Conservation (phyloP, 2,797 vertebrate species). For the Ciconia nigra region DNA sequence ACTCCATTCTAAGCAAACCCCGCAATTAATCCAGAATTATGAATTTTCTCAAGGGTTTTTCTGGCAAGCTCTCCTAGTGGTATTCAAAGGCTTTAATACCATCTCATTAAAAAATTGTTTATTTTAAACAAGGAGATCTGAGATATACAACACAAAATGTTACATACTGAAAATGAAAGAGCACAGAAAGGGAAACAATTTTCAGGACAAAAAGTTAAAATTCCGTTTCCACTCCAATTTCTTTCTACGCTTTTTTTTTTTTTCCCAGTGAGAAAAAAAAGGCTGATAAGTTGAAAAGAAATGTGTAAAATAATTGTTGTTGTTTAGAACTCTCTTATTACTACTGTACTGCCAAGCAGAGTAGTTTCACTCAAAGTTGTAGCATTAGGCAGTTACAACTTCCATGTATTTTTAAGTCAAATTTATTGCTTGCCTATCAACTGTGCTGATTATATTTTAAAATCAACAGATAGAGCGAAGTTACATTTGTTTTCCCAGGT, state of each 20-base stretch:
- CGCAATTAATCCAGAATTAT: conserved; percentile 40
- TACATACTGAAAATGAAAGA: neutral
- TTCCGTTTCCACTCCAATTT: neutral
- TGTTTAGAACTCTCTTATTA: neutral
- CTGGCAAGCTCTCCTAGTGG: conserved; percentile 14
- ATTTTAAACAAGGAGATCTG: neutral
- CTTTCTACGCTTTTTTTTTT: neutral
- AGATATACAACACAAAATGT: neutral
- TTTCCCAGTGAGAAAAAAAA: neutral
- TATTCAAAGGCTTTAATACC: conserved; percentile 14
- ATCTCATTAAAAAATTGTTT: conserved; percentile 16
- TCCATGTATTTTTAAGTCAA: neutral
- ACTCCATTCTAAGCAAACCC: conserved; percentile 19
- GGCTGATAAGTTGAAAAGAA: neutral
- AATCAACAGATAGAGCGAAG: neutral
- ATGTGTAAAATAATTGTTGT: neutral
- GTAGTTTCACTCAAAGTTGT: neutral
- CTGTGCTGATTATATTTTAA: neutral
- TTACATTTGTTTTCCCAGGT: neutral
- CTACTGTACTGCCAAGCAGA: neutral
- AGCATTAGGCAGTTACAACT: neutral
- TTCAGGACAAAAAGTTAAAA: neutral
- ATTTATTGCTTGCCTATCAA: neutral
- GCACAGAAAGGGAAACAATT: neutral
- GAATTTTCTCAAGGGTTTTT: conserved; percentile 46